These are phyloP conservation scores for Entomobrya multifasciata DNA, from an alignment of 2,888 invertebrate species.

Conservation along the genomic window DNA sequence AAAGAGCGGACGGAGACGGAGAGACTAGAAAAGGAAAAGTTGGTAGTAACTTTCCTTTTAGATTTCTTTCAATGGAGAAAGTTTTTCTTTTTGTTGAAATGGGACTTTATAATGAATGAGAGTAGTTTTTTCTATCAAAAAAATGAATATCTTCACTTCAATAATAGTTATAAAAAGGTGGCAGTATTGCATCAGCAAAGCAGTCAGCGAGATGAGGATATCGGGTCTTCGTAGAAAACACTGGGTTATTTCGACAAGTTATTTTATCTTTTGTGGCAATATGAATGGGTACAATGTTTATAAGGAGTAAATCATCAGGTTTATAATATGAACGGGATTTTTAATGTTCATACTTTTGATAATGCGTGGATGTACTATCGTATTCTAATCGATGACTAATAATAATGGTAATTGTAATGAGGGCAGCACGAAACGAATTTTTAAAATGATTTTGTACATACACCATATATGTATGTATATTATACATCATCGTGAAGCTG, in stretches of 20 bases:
- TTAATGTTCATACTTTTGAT: too few species aligned
- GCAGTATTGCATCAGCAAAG: neutral
- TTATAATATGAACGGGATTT: too few species aligned
- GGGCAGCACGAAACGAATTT: too few species aligned
- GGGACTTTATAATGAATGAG: slow-evolving; percentile 66
- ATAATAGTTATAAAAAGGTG: slow-evolving; percentile 17
- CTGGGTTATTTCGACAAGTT: neutral
- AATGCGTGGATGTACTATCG: too few species aligned
- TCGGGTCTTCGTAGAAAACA: too few species aligned
- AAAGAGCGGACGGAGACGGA: neutral
- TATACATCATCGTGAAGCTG: too few species aligned
- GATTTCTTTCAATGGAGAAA: slow-evolving; percentile 56
- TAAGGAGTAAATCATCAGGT: neutral
- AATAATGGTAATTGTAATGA: too few species aligned
- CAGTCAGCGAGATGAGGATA: neutral
- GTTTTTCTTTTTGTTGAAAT: slow-evolving; percentile 59
- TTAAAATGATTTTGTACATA: too few species aligned
- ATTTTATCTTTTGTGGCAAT: too few species aligned
- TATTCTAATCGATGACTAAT: too few species aligned
- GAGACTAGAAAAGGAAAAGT: slow-evolving; percentile 29
- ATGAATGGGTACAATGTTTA: too few species aligned
- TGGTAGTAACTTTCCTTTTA: slow-evolving; percentile 69
- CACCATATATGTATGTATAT: too few species aligned
- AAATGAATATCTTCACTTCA: slow-evolving; percentile 44
- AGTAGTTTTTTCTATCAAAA: slow-evolving; percentile 59